phyloP scores from a whole-genome alignment of 2,113 vertebrate genomes.

The Mohoua ochrocephala region DNA sequence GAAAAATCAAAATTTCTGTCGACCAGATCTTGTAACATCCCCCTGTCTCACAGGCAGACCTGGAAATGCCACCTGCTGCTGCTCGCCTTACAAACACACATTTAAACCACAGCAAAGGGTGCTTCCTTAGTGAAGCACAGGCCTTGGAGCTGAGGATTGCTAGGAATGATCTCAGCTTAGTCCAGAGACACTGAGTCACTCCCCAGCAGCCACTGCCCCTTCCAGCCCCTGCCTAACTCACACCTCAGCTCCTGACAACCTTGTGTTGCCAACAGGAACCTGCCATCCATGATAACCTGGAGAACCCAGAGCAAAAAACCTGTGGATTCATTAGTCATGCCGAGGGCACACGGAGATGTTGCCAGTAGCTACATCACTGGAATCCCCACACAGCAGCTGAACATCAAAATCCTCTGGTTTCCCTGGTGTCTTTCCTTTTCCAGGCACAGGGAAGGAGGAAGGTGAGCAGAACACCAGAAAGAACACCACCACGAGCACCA shows the following conservation, averaged over 20 bases:
- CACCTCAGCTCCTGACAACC: background rate
- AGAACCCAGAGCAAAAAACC: background rate
- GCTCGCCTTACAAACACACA: background rate
- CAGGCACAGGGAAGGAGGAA: background rate
- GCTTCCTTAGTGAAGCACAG: background rate
- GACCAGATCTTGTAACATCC: background rate
- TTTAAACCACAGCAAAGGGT: background rate
- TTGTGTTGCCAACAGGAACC: background rate
- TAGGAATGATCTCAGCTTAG: background rate
- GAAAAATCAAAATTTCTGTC: background rate
- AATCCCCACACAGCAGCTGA: conserved; percentile 22
- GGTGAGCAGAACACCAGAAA: background rate
- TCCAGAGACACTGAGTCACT: background rate
- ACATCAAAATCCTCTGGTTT: background rate
- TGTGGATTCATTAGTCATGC: background rate
- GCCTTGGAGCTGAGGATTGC: background rate
- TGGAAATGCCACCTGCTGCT: background rate
- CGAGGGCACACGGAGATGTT: background rate
- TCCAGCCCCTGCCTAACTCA: background rate
- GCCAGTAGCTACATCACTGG: conserved; percentile 14
- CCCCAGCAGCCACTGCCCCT: background rate
- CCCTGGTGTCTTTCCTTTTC: background rate
- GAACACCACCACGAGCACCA: background rate
- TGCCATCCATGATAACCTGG: background rate
- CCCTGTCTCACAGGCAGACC: background rate